A percentile compares a stretch with the other conserved stretches of the same genome.
Evolutionary conservation across 2,797 vertebrate species (phyloP).

Genomic region (Alosa sapidissima): DNA sequence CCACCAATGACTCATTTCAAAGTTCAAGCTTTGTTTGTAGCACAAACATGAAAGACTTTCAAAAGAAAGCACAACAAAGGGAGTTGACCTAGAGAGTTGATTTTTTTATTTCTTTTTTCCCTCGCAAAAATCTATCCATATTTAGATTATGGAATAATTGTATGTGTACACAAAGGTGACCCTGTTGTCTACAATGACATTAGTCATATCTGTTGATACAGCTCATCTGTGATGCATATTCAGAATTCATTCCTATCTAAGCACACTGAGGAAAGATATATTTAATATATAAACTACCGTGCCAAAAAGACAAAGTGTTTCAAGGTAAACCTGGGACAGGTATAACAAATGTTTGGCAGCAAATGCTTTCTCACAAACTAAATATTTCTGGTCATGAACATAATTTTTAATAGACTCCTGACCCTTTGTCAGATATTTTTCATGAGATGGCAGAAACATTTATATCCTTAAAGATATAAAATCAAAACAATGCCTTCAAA

Average conservation of each 20-base stretch:
- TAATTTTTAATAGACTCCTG: too few species aligned
- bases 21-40: constrained; percentile 65
- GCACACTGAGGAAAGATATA: background rate
- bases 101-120: constrained; percentile 23
- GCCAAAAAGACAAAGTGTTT: constrained; percentile 2
- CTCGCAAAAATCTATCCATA: background rate
- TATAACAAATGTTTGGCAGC: background rate
- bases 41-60: constrained; percentile 56
- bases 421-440: too few species aligned
- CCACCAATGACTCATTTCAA: constrained; percentile 71
- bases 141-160: background rate
- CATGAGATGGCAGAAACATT: too few species aligned
- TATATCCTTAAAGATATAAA: too few species aligned
- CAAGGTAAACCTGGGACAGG: background rate
- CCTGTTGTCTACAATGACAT: background rate
- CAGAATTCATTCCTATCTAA: too few species aligned
- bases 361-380: constrained; percentile 3
- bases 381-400: background rate
- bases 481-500: background rate
- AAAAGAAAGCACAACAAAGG: constrained; percentile 51
- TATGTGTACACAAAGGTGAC: background rate
- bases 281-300: background rate
- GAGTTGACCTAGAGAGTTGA: constrained; percentile 41
- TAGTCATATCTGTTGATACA: background rate
- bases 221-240: background rate